phyloP scores from a whole-genome alignment of 2,888 invertebrate species.

The Tridacna gigas region DNA sequence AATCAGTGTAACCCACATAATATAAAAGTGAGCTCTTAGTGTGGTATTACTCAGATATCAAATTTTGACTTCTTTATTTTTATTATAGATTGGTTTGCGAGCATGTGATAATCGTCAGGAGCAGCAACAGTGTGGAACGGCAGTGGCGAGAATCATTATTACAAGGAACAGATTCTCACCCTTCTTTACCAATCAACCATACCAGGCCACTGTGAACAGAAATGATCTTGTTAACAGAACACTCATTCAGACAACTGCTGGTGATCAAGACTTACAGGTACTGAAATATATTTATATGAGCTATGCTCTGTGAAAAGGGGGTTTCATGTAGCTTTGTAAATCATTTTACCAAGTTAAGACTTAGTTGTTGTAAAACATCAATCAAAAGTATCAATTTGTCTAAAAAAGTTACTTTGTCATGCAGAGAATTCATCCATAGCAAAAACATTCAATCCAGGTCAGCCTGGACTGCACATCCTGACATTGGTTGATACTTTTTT shows the following conservation, averaged over 20 bases:
- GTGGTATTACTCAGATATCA: neutral
- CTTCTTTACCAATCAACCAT: slow-evolving; percentile 60
- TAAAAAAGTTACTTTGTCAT: too few species aligned
- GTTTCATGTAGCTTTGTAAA: too few species aligned
- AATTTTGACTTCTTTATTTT: neutral
- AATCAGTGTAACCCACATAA: too few species aligned
- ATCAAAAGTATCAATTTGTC: too few species aligned
- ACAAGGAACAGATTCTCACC: slow-evolving; percentile 63
- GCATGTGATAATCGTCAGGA: slow-evolving; percentile 63
- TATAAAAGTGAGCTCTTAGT: too few species aligned
- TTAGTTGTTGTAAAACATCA: too few species aligned
- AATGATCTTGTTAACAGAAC: slow-evolving; percentile 38
- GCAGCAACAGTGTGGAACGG: slow-evolving; percentile 68
- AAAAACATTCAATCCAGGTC: too few species aligned
- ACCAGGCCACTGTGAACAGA: slow-evolving; percentile 49
- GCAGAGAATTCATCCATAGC: too few species aligned
- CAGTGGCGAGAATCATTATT: slow-evolving; percentile 68
- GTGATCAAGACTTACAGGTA: slow-evolving; percentile 61
- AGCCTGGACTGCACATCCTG: too few species aligned
- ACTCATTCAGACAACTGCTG: slow-evolving; percentile 56
- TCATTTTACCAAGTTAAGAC: too few species aligned
- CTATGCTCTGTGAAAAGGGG: too few species aligned
- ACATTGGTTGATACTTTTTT: too few species aligned
- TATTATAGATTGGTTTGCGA: slow-evolving; percentile 55
- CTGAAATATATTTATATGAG: neutral